Conservation (phyloP, 2,797 vertebrate genomes). For the Sebastes reedi region DNA sequence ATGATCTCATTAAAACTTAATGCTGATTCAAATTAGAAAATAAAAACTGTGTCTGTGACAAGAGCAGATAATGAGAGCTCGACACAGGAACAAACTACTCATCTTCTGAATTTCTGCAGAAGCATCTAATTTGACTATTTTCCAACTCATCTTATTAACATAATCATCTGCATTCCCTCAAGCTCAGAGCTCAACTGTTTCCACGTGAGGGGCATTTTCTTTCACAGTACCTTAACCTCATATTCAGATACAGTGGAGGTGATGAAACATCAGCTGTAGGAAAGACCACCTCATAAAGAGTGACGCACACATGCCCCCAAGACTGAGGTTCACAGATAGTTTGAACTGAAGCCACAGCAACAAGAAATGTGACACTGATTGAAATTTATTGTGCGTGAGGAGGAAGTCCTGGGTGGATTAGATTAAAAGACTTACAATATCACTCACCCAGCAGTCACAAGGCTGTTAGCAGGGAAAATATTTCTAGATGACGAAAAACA, state of each 20-base stretch:
- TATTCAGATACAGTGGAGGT: conserved; percentile 58
- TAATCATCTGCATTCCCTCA: conserved; percentile 32
- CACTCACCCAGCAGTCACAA: conserved; percentile 23
- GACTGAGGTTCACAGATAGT: not conserved
- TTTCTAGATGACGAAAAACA: conserved; percentile 45
- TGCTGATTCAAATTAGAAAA: not conserved
- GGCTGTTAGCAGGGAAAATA: conserved; percentile 37
- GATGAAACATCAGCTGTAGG: conserved; percentile 50
- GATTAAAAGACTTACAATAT: conserved; percentile 35
- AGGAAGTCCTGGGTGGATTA: conserved; percentile 27
- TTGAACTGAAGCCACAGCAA: not conserved
- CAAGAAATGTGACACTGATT: not conserved
- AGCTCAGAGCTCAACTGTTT: conserved; percentile 42
- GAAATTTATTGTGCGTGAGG: not conserved
- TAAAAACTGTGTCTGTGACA: not conserved
- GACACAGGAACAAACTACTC: conserved; percentile 59
- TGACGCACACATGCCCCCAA: conserved; percentile 17
- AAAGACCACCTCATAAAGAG: conserved; percentile 57
- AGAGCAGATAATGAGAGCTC: not conserved
- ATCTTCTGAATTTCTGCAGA: conserved; percentile 20
- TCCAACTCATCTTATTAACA: conserved; percentile 58
- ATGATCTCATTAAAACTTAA: not conserved
- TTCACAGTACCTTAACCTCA: not conserved
- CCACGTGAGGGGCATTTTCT: conserved; percentile 63
- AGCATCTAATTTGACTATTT: conserved; percentile 59